Evolutionary conservation across 2,113 vertebrate genomes (phyloP), one percentile per base, ranked within the genome.

Genomic region (Leucoraja erinaceus): DNA sequence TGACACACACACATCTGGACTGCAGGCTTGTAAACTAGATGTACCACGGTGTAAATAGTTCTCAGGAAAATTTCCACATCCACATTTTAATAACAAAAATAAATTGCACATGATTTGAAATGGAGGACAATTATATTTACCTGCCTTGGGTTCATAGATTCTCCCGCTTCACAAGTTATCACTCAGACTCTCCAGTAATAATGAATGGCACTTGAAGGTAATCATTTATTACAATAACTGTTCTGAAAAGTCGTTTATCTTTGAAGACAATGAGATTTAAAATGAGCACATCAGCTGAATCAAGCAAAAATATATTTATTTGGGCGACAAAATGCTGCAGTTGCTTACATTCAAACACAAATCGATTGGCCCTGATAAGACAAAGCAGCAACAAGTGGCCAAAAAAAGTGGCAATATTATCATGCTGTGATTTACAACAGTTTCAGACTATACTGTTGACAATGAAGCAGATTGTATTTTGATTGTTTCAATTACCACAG

Each of bases 271-370:
- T 28, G 56, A 70, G 88, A 20, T 10, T 90, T 90, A 90, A 90
- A 68, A 78, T 22, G 63, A 90, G 31, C 10, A 70, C 88, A 90
- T 90, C 63, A 90, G 63, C 31, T 10, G 47, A 70, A 70, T 90
- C 88, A 90, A 90, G 88, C 88, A 90, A 90, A 90, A 90, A 90
- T 90, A 90, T 90, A 90, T 90, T 90, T 90, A 90, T 90, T 90
- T 90, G 63, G 31, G 88, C 33, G 31, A 90, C 88, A 90, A 90
- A 47, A 70, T 70, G 88, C 66, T 90, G 88, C 31, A 90, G 66
- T 68, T 66, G 61, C 88, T 90, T 90, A 90, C 88, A 90, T 31
- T 90, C 66, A 90, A 90, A 90, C 66, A 70, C 88, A 90, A 72
- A 68, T 90, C 88, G 66, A 90, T 31, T 90, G 88, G 88, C 33